These are phyloP conservation scores for Mactromeris polynyma DNA, from an alignment of 2,888 invertebrate genomes.

Conservation along the genomic window DNA sequence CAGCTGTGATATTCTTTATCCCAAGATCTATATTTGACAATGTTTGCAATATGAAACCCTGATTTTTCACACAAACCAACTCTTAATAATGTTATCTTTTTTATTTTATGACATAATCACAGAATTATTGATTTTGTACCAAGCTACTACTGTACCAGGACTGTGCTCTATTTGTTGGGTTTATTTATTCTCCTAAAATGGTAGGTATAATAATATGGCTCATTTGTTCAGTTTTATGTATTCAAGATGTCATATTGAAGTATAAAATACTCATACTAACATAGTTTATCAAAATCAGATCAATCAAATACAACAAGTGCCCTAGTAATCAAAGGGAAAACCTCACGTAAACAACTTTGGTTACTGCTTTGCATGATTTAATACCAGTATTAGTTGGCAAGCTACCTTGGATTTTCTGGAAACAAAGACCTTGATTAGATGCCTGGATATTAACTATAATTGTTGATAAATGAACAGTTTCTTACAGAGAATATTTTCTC, in stretches of 20 bases:
- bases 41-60: background rate
- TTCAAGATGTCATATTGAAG: background rate
- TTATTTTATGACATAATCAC: background rate
- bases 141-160: background rate
- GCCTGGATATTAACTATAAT: no score
- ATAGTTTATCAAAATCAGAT: background rate
- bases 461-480: no score
- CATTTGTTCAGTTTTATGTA: background rate
- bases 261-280: background rate
- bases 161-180: background rate
- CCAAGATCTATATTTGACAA: background rate
- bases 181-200: background rate
- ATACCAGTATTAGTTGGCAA: background rate
- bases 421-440: no score
- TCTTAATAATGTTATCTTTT: background rate
- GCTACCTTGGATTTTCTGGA: no score
- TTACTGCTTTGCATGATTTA: background rate
- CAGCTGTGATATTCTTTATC: background rate
- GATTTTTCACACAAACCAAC: slow-evolving; percentile 5
- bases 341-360: background rate
- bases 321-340: background rate
- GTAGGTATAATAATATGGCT: background rate
- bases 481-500: no score
- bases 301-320: background rate
- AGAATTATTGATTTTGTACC: background rate